Evolutionary conservation across 2,888 invertebrate species (phyloP).

Genomic region (Cantharis rufa): DNA sequence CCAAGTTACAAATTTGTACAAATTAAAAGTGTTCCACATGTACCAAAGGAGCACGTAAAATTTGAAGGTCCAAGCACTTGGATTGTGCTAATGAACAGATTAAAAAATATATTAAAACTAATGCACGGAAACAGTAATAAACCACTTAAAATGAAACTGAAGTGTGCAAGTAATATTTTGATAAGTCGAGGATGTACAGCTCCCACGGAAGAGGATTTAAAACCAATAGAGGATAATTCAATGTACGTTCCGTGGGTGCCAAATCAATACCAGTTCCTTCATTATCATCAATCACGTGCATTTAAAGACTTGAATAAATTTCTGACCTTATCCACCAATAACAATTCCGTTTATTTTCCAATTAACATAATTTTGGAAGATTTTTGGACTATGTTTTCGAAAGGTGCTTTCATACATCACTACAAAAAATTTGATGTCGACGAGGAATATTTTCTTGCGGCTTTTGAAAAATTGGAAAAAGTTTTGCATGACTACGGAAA

Average conservation of each 20-base stretch:
- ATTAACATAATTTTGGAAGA: constrained; percentile 54
- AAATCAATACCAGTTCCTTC: constrained; percentile 44
- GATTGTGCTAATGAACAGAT: constrained; percentile 38
- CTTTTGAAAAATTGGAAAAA: constrained; percentile 58
- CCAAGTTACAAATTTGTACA: constrained; percentile 57
- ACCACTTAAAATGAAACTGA: constrained; percentile 7
- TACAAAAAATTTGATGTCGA: constrained; percentile 57
- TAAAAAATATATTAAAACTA: constrained; percentile 9
- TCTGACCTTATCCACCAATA: constrained; percentile 55
- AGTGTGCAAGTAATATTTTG: constrained; percentile 50
- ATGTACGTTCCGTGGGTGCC: constrained; percentile 54
- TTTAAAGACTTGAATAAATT: constrained; percentile 55
- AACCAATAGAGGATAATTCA: constrained; percentile 40
- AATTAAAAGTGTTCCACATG: constrained; percentile 54
- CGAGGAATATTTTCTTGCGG: constrained; percentile 56
- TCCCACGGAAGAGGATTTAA: constrained; percentile 45
- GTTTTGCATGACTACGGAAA: constrained; percentile 55
- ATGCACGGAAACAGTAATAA: not conserved
- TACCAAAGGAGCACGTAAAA: constrained; percentile 41
- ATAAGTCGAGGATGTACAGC: constrained; percentile 51
- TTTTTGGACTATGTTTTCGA: constrained; percentile 57
- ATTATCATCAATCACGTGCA: constrained; percentile 51
- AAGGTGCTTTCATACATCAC: constrained; percentile 59
- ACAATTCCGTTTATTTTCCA: constrained; percentile 50
- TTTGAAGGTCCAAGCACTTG: constrained; percentile 54